phyloP scores from a whole-genome alignment of 2,797 vertebrate species.

The Merluccius polli region DNA sequence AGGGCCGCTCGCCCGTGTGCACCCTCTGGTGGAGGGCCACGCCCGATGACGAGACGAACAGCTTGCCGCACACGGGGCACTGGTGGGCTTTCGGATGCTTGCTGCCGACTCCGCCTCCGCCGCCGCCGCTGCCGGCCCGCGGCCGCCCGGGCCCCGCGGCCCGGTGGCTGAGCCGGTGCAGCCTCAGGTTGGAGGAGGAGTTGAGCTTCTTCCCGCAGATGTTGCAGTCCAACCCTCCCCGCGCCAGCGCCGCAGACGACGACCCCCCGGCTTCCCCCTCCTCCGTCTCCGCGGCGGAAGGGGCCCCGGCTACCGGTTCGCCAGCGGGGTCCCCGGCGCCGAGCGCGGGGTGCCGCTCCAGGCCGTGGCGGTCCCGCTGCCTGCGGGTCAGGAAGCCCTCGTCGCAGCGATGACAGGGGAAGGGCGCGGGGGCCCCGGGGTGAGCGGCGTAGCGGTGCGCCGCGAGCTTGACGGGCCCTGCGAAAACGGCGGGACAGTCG shows the following conservation, averaged over 20 bases:
- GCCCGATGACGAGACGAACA: slow-evolving; percentile 79
- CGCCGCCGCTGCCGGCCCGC: slow-evolving; percentile 20
- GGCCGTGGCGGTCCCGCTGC: slow-evolving; percentile 69
- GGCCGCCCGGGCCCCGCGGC: slow-evolving; percentile 43
- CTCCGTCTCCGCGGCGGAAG: slow-evolving; percentile 25
- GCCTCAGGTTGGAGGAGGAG: slow-evolving; percentile 75
- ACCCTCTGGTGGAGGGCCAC: slow-evolving; percentile 78
- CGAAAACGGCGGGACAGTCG: slow-evolving; percentile 74
- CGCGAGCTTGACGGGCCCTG: slow-evolving; percentile 71
- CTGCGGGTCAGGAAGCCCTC: slow-evolving; percentile 71
- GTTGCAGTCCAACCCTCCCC: slow-evolving; percentile 67
- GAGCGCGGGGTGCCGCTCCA: slow-evolving; percentile 59
- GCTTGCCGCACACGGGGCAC: slow-evolving; percentile 77
- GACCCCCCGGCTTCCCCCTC: slow-evolving; percentile 31
- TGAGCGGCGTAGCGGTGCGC: slow-evolving; percentile 74
- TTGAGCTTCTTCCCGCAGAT: slow-evolving; percentile 80
- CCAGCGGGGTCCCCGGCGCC: background rate
- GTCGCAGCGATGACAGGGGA: slow-evolving; percentile 72
- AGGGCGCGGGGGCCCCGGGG: slow-evolving; percentile 72
- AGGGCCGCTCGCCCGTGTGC: slow-evolving; percentile 86
- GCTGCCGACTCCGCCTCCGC: slow-evolving; percentile 8
- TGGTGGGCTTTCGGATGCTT: slow-evolving; percentile 70
- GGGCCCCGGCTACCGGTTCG: slow-evolving; percentile 32
- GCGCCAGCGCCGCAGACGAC: background rate
- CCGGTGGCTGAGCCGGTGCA: slow-evolving; percentile 75